Evolutionary conservation across 2,113 vertebrate genomes (phyloP), one percentile per base, ranked within the genome.

Genomic region (Scopus umbretta): DNA sequence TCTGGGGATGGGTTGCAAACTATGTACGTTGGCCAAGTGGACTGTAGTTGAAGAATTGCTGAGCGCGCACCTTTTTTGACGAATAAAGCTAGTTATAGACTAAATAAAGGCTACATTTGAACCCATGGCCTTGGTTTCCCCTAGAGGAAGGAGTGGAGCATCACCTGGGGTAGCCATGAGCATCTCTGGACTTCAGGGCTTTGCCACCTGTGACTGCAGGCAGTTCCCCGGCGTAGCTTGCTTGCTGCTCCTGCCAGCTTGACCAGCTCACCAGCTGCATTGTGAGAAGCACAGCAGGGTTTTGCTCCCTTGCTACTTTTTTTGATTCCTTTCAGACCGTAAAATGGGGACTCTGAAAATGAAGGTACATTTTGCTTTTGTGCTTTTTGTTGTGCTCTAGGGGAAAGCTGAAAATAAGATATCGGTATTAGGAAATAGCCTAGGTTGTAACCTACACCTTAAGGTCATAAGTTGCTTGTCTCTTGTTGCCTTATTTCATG

Each of bases 151-250:
- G 65, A 66, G 20, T 20, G n/a, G n/a, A 71, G 25, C 70, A 21
- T 59, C 58, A 20, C 8, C 29, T 72, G 62, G 30, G 26, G n/a
- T 38, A 88, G 27, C 66, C 2, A 1, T 38, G 45, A 81, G 9
- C 29, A 25, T 49, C 43, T 79, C 42, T 71, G 79, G 20, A 34
- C 40, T 42, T 67, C 7, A 55, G 49, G 52, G 84, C 49, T 59
- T 59, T 65, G 34, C 21, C 17, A 47, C 21, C 21, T 20, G 61
- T 6, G 47, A 42, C n/a, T 36, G 71, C 47, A 18, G 53, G 34
- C 7, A 0, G 15, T 58, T 21, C 0, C 11, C 15, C 2, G 1
- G 16, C 5, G 2, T 9, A 18, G 26, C 38, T 47, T 53, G 16
- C 10, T 5, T 59, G 8, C 11, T 59, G 30, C 16, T 73, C 7